Conservation (phyloP, 1,140 invertebrate species). For the Anastrepha ludens region DNA sequence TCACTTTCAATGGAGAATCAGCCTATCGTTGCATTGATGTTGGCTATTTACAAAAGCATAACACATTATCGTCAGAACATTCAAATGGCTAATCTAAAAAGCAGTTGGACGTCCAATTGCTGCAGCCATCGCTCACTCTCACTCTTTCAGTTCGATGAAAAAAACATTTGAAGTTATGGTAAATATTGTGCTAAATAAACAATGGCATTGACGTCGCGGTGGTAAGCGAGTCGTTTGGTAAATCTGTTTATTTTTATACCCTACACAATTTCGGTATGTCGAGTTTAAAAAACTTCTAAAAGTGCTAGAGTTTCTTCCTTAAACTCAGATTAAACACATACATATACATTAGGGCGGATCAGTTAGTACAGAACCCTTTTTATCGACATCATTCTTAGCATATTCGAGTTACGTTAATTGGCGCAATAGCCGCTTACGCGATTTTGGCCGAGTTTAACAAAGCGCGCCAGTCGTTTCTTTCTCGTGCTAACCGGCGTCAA, state of each 20-base stretch:
- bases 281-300: background rate
- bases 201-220: background rate
- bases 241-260: background rate
- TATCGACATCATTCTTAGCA: too few relatives aligned
- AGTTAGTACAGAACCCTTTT: too few relatives aligned
- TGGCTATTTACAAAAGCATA: background rate
- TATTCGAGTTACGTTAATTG: too few relatives aligned
- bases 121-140: constrained; percentile 33
- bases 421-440: too few relatives aligned
- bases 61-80: background rate
- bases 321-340: too few relatives aligned
- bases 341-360: too few relatives aligned
- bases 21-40: background rate
- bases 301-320: too few relatives aligned
- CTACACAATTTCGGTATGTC: background rate
- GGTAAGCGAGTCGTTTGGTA: background rate
- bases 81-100: constrained; percentile 6
- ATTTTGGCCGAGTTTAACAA: too few relatives aligned
- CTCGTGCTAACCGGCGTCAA: too few relatives aligned
- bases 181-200: constrained; percentile 10
- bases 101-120: constrained; percentile 19
- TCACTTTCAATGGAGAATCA: constrained; percentile 14
- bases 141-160: background rate
- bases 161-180: background rate
- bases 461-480: too few relatives aligned